Base-by-base conservation (phyloP, 1,140 invertebrate genomes). In the Drosophila obscura region DNA sequence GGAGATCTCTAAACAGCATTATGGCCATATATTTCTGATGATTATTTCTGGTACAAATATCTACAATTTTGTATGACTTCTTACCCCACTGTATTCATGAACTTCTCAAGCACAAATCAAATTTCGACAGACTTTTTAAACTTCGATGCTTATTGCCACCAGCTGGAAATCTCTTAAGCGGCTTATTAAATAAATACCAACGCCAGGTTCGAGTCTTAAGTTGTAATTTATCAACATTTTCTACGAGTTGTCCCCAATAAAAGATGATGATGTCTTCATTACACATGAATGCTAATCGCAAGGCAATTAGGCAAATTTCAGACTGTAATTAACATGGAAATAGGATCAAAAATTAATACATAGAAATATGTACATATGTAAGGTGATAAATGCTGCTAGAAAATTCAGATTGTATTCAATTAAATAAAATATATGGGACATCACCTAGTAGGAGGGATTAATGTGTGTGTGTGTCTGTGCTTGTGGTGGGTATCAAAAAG, bases 261-360 rank as follows among this genome's bases (percentile, higher is more conserved):
- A 49, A 24, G 44, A 31, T 13, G 16, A 49, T 24, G 58, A 58
- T 19, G 49, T 49, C 51, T 69, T 69, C 57, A 1, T 41, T 31
- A 15, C 63, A 69, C 66, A 16, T 69, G 66, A 43, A 55, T 24
- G 35, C 31, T 69, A 68, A 69, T 69, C 64, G 26, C 41, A 56
- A 31, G 35, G 55, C 16, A 31, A 41, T 49, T 43, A 24, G 31
- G 24, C 0, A 39, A 11, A 39, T 11, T 13, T 41, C 35, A 57
- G 45, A 49, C 64, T 26, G 24, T 22, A 7, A 11, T 15, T 9
- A 28, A 13, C 19, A 8, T n/a, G 8, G 8, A 8, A 7, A 41
- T 24, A 43, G 28, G 49, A 69, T 16, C 1, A 31, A 67, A 31
- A 22, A 46, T 13, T 31, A 19, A 28, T 28, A 24, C 9, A 41